Evolutionary conservation across 92 coral and sea anemone species (phyloP).

Genomic region (Epizoanthus rinbou): DNA sequence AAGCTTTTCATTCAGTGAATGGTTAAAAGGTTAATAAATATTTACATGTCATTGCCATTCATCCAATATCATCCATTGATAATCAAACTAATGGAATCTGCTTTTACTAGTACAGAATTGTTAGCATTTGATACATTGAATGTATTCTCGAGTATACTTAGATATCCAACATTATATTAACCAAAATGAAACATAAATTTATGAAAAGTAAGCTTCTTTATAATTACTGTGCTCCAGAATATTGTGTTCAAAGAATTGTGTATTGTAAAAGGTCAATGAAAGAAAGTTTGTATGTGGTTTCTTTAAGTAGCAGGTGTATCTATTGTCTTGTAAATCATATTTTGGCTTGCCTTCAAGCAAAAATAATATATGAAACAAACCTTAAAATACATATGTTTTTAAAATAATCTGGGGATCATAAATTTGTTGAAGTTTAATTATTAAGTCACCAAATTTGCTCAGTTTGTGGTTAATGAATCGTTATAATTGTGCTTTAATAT

Average conservation of each 20-base stretch:
- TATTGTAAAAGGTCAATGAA: not conserved
- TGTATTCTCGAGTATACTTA: too few species aligned
- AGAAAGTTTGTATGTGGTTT: not conserved
- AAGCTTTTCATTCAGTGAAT: too few species aligned
- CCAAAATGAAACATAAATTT: too few species aligned
- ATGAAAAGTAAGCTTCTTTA: too few species aligned
- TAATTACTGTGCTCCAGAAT: too few species aligned
- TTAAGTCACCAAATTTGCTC: not conserved
- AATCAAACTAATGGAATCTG: too few species aligned
- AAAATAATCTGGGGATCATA: not conserved
- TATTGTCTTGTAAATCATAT: not conserved
- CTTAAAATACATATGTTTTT: not conserved
- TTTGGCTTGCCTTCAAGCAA: not conserved
- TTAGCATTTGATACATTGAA: too few species aligned
- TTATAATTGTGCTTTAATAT: not conserved
- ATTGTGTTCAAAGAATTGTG: not conserved
- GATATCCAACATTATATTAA: too few species aligned
- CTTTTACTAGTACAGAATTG: too few species aligned
- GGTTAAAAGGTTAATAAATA: too few species aligned
- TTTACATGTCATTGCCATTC: too few species aligned
- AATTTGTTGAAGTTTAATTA: not conserved
- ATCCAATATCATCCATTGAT: too few species aligned
- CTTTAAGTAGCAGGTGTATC: slow-evolving; percentile 21
- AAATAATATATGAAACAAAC: not conserved
- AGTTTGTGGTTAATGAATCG: not conserved